Percentiles rank a stretch among this genome's conserved stretches.
Conservation (phyloP, 2,888 invertebrate species). For the Lasioglossum leucozonium region DNA sequence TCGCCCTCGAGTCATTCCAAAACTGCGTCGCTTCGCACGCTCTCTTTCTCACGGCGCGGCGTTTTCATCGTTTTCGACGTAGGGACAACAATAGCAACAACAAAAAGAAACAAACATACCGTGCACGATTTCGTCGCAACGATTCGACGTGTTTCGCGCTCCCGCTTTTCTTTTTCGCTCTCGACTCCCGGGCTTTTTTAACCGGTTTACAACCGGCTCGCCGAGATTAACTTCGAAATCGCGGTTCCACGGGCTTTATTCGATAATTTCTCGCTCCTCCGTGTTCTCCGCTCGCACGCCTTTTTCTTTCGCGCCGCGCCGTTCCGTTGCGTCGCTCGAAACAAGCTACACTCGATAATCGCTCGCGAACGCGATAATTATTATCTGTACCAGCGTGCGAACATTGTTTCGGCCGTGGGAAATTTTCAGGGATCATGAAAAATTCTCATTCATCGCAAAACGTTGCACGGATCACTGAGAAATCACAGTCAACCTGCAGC, state of each 20-base stretch:
- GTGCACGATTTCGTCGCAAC: background rate
- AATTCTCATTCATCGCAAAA: background rate
- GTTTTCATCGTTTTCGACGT: background rate
- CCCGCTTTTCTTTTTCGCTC: background rate
- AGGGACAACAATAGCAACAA: background rate
- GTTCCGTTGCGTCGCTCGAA: no score
- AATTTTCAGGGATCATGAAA: background rate
- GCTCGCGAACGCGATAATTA: no score
- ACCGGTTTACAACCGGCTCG: background rate
- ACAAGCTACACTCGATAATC: no score
- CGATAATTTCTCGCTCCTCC: background rate
- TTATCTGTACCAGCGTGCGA: no score
- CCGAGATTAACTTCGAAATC: background rate
- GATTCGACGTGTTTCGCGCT: background rate
- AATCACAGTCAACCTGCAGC: background rate
- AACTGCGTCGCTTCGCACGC: background rate
- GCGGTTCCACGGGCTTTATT: background rate
- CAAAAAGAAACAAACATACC: background rate
- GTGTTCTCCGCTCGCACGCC: background rate
- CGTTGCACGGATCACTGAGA: background rate
- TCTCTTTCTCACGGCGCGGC: no score
- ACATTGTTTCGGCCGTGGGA: background rate
- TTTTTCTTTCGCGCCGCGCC: background rate
- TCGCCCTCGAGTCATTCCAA: slow-evolving; percentile 28
- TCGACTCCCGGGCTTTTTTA: background rate